Evolutionary conservation across 2,113 vertebrate genomes (phyloP).

Genomic region (Pelvicachromis taeniatus): DNA sequence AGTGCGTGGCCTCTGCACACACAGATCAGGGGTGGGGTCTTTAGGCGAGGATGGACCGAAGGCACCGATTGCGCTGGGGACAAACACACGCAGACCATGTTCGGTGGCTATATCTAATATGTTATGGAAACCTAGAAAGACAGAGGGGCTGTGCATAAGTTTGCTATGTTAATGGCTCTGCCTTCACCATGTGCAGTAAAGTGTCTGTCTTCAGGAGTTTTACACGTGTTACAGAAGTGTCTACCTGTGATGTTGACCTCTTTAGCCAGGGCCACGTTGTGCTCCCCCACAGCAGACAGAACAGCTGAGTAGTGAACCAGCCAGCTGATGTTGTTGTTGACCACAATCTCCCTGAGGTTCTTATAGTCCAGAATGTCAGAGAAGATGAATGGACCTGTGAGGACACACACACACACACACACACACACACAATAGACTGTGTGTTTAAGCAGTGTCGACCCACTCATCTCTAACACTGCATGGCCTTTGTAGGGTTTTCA

Average conservation of each 20-base stretch:
- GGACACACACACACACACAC: neutral
- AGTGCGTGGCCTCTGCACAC: constrained; percentile 87
- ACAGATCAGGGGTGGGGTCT: constrained; percentile 85
- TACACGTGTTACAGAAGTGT: neutral
- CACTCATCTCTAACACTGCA: neutral
- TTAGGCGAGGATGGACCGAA: constrained; percentile 87
- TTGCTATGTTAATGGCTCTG: neutral
- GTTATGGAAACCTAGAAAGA: constrained; percentile 81
- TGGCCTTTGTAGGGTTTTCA: neutral
- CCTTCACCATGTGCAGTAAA: constrained; percentile 1
- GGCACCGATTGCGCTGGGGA: constrained; percentile 89
- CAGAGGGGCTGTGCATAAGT: constrained; percentile 4
- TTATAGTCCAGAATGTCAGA: constrained; percentile 87
- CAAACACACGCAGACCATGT: constrained; percentile 83
- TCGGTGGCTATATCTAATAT: constrained; percentile 86
- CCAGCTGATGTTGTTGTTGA: constrained; percentile 90
- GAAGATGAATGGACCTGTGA: constrained; percentile 85
- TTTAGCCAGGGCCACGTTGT: constrained; percentile 83
- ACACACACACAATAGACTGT: neutral
- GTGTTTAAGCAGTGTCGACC: neutral
- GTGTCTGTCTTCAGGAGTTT: neutral
- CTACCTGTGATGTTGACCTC: constrained; percentile 86
- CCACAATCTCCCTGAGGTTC: constrained; percentile 85
- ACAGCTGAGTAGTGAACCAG: constrained; percentile 81
- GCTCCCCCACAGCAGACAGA: constrained; percentile 83